phyloP scores from a whole-genome alignment of 1,140 invertebrate genomes.

The Leptopilina boulardi region DNA sequence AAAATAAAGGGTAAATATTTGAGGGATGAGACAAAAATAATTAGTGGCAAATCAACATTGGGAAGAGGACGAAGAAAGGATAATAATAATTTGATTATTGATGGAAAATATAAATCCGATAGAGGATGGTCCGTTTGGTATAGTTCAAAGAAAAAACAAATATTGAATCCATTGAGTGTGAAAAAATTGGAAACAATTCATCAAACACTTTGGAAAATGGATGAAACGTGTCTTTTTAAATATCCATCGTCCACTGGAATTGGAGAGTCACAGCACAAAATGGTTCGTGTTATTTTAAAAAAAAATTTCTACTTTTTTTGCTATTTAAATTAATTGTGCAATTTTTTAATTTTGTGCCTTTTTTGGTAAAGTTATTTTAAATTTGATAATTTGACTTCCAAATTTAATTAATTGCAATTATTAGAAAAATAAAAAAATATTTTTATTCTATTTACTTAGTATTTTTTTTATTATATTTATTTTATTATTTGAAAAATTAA shows the following conservation, averaged over 20 bases:
- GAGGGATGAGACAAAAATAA: background rate
- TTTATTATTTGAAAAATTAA: slow-evolving; percentile 7
- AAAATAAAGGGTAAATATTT: background rate
- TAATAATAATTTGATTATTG: slow-evolving; percentile 35
- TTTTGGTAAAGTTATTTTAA: too few species aligned
- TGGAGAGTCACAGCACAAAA: slow-evolving; percentile 40
- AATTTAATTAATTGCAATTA: too few species aligned
- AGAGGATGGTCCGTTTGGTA: slow-evolving; percentile 66
- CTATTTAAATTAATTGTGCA: slow-evolving; percentile 21
- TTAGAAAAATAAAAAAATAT: too few species aligned
- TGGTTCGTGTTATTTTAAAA: slow-evolving; percentile 45
- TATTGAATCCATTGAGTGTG: slow-evolving; percentile 52
- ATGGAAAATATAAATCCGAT: slow-evolving; percentile 49
- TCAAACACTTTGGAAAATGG: slow-evolving; percentile 64
- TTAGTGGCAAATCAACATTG: slow-evolving; percentile 3
- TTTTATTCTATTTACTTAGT: too few species aligned
- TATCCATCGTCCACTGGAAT: slow-evolving; percentile 44
- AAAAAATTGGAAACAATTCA: slow-evolving; percentile 64
- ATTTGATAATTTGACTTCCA: too few species aligned
- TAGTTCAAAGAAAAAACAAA: slow-evolving; percentile 61
- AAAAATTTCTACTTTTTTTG: slow-evolving; percentile 32
- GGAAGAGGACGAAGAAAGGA: slow-evolving; percentile 43
- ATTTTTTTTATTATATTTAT: too few species aligned
- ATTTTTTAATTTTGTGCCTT: too few species aligned
- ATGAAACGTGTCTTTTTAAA: slow-evolving; percentile 62